Evolutionary conservation across 2,888 invertebrate genomes (phyloP), one percentile per base, ranked within the genome.

Genomic region (Tromatobia lineatoria): DNA sequence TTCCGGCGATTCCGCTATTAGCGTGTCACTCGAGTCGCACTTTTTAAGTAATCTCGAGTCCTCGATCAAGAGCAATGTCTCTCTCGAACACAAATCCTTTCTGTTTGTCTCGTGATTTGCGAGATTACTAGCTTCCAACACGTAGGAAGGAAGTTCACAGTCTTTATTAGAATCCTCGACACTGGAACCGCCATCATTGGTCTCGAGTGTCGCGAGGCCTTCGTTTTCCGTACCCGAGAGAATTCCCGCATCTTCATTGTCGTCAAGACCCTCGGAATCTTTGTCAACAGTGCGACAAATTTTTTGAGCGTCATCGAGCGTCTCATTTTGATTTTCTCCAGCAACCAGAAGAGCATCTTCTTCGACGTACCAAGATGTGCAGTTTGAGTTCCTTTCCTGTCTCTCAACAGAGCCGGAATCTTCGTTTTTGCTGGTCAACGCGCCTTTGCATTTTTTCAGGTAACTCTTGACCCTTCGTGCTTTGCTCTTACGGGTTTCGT

Each of bases 391-490:
- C 90, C 87, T 70, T 45, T 86, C 80, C 10, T 74, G 71, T 82
- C 90, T 90, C 74, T 92, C 92, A 45, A 88, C 86, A 15, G 88
- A 86, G 18, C 83, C 82, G 23, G 90, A 89, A 76, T 93, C 93
- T 25, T 89, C 91, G 70, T 86, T 87, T 57, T 89, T 90, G 42
- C 92, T 92, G 70, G 85, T 85, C 8, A 95, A 89, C 0, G 94
- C 95, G 74, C 94, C 94, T 90, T 95, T 95, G 89, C 95, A 95
- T 69, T 93, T 94, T 88, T 94, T 94, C 70, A 95, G 89, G 88
- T 95, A 95, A 85, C 94, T 95, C 90, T 95, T 95, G 25, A 95
- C 95, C 69, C 94, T 94, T 89, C 95, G 94, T 18, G 95, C 94
- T 90, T 94, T 95, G 88, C 95, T 95, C 89, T 94, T 94, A 13